Base-by-base conservation (phyloP, 2,113 vertebrate species). In the Empidonax traillii region DNA sequence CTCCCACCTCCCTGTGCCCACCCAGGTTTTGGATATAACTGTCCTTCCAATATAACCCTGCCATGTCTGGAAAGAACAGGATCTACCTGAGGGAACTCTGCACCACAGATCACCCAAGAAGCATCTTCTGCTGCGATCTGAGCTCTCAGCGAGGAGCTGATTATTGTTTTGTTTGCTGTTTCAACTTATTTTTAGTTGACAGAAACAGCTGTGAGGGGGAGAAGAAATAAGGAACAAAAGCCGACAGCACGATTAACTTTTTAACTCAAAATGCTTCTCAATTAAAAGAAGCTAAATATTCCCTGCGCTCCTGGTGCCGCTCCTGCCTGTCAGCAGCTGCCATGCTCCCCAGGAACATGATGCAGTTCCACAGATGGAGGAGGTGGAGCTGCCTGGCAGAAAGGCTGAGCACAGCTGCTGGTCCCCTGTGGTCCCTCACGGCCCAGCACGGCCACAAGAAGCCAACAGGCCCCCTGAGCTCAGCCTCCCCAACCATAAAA, bases 151-250 rank as follows among this genome's bases (percentile, higher is more conserved):
- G 17, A 43, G 73, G 37, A 93, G 69, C 44, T 82, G 74, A 75
- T 89, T 96, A 72, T 78, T 89, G 35, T 66, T 78, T 72, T 91
- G 28, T 85, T 93, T 83, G 58, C 77, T 85, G 33, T 9, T 81
- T 85, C 61, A 56, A 47, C 75, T 94, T 86, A 81, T 81, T 95
- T 96, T 93, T 89, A 94, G 89, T 88, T 81, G 69, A 46, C 47
- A 89, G 90, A 96, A 95, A 86, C 91, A 96, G 93, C 92, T 78
- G 91, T 83, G 91, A 92, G 76, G 93, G 65, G 73, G 80, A 93
- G 85, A 93, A 94, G 47, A 86, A 90, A 94, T 31, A 63, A 81
- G 68, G 68, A 90, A 89, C 68, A 94, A 90, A 94, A 93, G 76
- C 65, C 2, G 4, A 75, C 33, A 72, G 52, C 58, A 5, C 49